Evolutionary conservation across 2,797 vertebrate genomes (phyloP), one percentile per base, ranked within the genome.

Genomic region (Scolopax rusticola): DNA sequence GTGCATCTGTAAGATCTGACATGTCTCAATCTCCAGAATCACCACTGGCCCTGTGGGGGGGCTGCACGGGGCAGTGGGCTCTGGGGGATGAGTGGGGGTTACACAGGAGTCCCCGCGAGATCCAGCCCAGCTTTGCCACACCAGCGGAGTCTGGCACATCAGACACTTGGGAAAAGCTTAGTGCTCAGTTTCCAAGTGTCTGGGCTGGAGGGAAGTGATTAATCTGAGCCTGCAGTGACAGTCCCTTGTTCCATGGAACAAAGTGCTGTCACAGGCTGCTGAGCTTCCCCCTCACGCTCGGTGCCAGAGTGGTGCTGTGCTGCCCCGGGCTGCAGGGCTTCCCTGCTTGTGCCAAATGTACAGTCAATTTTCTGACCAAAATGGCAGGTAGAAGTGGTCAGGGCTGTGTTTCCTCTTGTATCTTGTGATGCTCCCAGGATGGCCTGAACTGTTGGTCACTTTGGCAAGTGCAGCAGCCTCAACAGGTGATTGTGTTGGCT

Each of bases 211-310:
- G 95, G 91, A 95, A 97, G 90, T 97, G 96, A 95, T 95, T 95
- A 95, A 95, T 96, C 75, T 61, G 93, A 90, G 95, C 59, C 78
- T 89, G 93, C 93, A 94, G 51, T 19, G 53, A 68, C 85, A 79
- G 47, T 13, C 89, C 84, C n/a, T 94, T 97, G 94, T 96, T 96
- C 93, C 92, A 93, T 76, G 93, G 96, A 96, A 97, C 90, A 95
- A 97, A 84, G 41, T 0, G 1, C 71, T 54, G 90, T 93, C 91
- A 74, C 60, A 25, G 45, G 71, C 88, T 36, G 88, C 88, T 85
- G 68, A 74, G 60, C 92, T 96, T 93, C 96, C 95, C 60, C 91
- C 17, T 61, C 51, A 25, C 2, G 21, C 51, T 56, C 14, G 5
- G 15, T 51, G 27, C 27, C 24, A 25, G 50, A 51, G 50, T 23